phyloP scores from a whole-genome alignment of 2,113 vertebrate species.

The Xenopus borealis region DNA sequence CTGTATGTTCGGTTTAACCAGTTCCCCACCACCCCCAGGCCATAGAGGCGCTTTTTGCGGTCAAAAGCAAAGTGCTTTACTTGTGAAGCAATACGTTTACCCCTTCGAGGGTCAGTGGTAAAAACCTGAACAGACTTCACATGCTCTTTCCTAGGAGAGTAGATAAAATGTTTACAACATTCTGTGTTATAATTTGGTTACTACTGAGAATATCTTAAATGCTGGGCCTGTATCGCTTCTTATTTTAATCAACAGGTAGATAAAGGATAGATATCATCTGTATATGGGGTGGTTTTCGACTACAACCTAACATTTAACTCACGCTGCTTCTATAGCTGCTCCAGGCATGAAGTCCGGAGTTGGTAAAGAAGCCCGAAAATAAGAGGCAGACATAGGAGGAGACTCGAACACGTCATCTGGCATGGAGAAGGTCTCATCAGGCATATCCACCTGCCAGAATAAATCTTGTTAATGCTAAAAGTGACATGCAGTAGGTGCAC shows the following conservation, averaged over 20 bases:
- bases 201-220: background rate
- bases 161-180: background rate
- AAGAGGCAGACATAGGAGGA: constrained; percentile 77
- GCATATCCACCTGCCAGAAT: constrained; percentile 68
- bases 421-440: constrained; percentile 84
- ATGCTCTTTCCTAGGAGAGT: constrained; percentile 60
- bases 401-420: constrained; percentile 94
- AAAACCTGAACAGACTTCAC: background rate
- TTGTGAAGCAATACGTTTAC: constrained; percentile 81
- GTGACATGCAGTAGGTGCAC: fast-evolving
- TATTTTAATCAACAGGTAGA: too few relatives aligned
- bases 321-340: constrained; percentile 1
- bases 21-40: constrained; percentile 89
- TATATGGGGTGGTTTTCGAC: too few relatives aligned
- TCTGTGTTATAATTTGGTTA: too few relatives aligned
- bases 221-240: too few relatives aligned
- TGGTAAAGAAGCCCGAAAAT: constrained; percentile 51
- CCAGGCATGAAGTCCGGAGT: constrained; percentile 14
- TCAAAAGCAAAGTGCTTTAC: constrained; percentile 92
- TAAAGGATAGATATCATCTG: too few relatives aligned
- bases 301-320: background rate
- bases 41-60: constrained; percentile 85
- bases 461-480: background rate
- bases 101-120: constrained; percentile 56
- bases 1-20: constrained; percentile 90